Percentiles rank a stretch among this genome's conserved stretches.
Conservation (phyloP, 2,888 invertebrate genomes). For the Dorcus hopei region DNA sequence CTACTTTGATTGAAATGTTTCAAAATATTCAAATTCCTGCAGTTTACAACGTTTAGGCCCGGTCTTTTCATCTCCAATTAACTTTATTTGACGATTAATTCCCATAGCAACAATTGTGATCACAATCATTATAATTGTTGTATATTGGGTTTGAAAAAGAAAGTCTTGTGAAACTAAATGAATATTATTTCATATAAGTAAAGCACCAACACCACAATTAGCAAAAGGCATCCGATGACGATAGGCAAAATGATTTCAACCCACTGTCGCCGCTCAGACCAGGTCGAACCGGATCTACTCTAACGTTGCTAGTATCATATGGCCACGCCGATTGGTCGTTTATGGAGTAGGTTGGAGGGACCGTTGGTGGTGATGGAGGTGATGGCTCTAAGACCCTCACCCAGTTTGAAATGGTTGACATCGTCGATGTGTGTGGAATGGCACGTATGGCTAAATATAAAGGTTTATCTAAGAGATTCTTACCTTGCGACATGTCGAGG, state of each 20-base stretch:
- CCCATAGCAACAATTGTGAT: too few species aligned
- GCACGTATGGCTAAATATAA: slow-evolving; percentile 56
- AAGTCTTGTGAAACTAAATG: too few species aligned
- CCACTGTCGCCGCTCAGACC: slow-evolving; percentile 46
- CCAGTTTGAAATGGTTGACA: slow-evolving; percentile 53
- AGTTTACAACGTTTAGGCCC: too few species aligned
- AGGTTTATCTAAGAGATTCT: slow-evolving; percentile 50
- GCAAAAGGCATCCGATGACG: slow-evolving; percentile 49
- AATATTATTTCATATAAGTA: too few species aligned
- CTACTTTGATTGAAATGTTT: too few species aligned
- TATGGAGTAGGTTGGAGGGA: slow-evolving; percentile 43
- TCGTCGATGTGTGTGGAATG: slow-evolving; percentile 45
- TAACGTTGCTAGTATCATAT: slow-evolving; percentile 37
- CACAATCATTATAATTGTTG: too few species aligned
- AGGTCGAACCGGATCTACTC: slow-evolving; percentile 39
- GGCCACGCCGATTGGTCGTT: slow-evolving; percentile 47
- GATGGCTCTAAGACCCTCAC: slow-evolving; percentile 53
- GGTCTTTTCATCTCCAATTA: too few species aligned
- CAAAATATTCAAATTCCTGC: too few species aligned
- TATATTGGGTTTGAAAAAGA: too few species aligned
- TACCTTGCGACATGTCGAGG: slow-evolving; percentile 50
- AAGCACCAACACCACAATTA: slow-evolving; percentile 47
- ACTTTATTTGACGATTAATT: too few species aligned
- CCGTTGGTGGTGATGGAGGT: slow-evolving; percentile 53
- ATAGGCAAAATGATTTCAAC: slow-evolving; percentile 52